These are phyloP conservation scores for Orthosia cruda DNA, from an alignment of 2,888 invertebrate genomes.

Conservation along the genomic window DNA sequence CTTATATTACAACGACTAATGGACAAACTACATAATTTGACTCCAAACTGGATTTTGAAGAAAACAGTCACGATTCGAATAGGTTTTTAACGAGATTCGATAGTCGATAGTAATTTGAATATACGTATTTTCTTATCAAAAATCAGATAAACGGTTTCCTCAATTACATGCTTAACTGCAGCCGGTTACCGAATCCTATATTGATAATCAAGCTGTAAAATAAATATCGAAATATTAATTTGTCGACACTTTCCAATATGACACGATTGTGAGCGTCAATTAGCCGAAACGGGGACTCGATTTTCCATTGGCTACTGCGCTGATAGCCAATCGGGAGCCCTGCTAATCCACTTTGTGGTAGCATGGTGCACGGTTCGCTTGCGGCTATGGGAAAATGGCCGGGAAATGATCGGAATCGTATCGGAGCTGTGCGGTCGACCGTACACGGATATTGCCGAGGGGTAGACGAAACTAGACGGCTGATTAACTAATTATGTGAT, in stretches of 20 bases:
- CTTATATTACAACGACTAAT: constrained; percentile 35
- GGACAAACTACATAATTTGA: constrained; percentile 29
- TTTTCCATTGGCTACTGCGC: constrained; percentile 66
- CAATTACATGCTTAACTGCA: constrained; percentile 12
- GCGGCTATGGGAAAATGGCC: constrained; percentile 74
- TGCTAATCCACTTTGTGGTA: constrained; percentile 80
- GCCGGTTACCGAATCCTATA: constrained; percentile 16
- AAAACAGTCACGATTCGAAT: constrained; percentile 8
- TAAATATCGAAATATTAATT: constrained; percentile 14
- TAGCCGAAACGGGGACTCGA: constrained; percentile 68
- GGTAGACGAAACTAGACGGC: constrained; percentile 15
- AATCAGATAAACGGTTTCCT: constrained; percentile 42
- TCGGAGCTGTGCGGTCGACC: constrained; percentile 47
- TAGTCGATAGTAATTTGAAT: constrained; percentile 27
- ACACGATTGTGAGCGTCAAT: constrained; percentile 54
- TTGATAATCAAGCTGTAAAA: constrained; percentile 27
- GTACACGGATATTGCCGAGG: constrained; percentile 46
- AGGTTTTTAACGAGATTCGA: constrained; percentile 35
- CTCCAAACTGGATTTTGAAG: constrained; percentile 21
- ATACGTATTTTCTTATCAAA: constrained; percentile 25
- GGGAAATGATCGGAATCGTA: constrained; percentile 73
- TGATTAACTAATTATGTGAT: constrained; percentile 43
- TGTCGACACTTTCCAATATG: constrained; percentile 48
- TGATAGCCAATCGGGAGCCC: constrained; percentile 69
- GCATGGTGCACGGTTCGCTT: constrained; percentile 67